A percentile compares a stretch with the other conserved stretches of the same genome.
Evolutionary conservation across 2,888 invertebrate species (phyloP).

Genomic region (Limenitis camilla): DNA sequence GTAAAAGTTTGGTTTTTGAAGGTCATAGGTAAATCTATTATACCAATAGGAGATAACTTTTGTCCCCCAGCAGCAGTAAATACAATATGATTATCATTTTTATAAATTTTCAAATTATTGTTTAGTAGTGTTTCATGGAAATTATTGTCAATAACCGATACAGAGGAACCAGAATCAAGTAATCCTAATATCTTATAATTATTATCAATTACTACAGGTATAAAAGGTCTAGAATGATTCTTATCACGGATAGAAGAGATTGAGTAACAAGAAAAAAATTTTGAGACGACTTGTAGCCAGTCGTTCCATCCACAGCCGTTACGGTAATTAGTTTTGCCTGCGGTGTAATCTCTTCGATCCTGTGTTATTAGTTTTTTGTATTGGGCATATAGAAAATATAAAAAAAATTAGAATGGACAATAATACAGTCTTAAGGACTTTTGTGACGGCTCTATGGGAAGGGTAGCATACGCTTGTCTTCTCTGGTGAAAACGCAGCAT

Average conservation of each 20-base stretch:
- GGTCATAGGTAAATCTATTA: constrained; percentile 14
- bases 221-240: constrained; percentile 12
- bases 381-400: constrained; percentile 11
- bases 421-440: constrained; percentile 22
- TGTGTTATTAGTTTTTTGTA: constrained; percentile 20
- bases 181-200: constrained; percentile 12
- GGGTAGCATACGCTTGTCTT: no score
- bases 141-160: constrained; percentile 24
- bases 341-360: constrained; percentile 8
- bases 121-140: constrained; percentile 4
- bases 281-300: constrained; percentile 16
- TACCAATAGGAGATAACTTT: constrained; percentile 14
- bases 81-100: neutral
- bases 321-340: no score
- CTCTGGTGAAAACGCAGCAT: no score
- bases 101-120: neutral
- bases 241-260: constrained; percentile 20
- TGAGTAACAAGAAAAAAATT: constrained; percentile 8
- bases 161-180: constrained; percentile 25
- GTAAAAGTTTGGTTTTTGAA: constrained; percentile 10
- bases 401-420: constrained; percentile 13
- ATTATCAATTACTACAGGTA: constrained; percentile 17
- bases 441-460: no score
- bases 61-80: constrained; percentile 22
- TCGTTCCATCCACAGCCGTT: constrained; percentile 13